Conservation (phyloP, 2,797 vertebrate genomes). For the Psittacula echo region DNA sequence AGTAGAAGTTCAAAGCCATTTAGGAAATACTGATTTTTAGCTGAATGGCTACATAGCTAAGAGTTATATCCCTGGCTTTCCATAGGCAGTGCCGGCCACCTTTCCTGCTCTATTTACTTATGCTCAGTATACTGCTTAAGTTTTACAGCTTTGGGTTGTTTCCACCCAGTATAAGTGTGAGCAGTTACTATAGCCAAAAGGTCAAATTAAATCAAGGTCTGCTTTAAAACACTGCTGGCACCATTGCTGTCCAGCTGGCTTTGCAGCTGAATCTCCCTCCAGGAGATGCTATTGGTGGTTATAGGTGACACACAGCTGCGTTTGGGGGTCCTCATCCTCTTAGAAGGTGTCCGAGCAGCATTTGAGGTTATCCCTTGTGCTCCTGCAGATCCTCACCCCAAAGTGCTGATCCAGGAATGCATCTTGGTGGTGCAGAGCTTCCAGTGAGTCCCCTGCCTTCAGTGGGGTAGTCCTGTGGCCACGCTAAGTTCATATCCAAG, state of each 20-base stretch:
- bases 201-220: background rate
- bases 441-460: background rate
- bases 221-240: background rate
- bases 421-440: background rate
- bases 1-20: background rate
- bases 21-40: background rate
- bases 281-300: background rate
- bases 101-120: background rate
- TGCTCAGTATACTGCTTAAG: background rate
- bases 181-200: background rate
- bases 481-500: background rate
- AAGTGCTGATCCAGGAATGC: background rate
- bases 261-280: background rate
- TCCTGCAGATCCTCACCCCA: background rate
- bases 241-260: background rate
- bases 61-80: background rate
- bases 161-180: background rate
- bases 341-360: background rate
- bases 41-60: background rate
- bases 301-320: fast-evolving
- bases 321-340: background rate
- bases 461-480: background rate
- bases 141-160: background rate
- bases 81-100: background rate
- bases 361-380: background rate